phyloP scores from a whole-genome alignment of 2,113 vertebrate genomes.

The Podarcis muralis region DNA sequence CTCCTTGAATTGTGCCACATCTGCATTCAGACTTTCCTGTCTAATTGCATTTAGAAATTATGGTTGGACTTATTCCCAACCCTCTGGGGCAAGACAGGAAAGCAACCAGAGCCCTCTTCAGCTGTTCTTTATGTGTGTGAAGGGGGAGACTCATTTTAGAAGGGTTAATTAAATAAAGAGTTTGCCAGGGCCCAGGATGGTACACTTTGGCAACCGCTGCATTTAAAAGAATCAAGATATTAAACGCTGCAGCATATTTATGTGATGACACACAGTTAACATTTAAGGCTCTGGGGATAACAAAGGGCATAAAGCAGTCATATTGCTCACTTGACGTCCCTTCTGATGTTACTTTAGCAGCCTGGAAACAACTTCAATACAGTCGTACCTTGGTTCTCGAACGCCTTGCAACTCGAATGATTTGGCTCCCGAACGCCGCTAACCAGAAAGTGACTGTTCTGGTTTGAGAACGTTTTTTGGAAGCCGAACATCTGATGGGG shows the following conservation, averaged over 20 bases:
- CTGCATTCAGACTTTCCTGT: background rate
- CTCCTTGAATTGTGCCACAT: background rate
- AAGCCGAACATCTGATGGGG: too few relatives aligned
- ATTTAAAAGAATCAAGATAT: background rate
- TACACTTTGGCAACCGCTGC: background rate
- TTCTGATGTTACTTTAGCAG: background rate
- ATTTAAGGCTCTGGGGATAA: background rate
- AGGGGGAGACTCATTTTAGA: too few relatives aligned
- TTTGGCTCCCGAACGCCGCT: too few relatives aligned
- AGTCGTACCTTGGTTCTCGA: too few relatives aligned
- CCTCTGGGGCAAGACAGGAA: background rate
- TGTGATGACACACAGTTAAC: background rate
- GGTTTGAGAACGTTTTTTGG: too few relatives aligned
- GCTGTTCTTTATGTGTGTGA: too few relatives aligned
- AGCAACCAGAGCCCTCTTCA: too few relatives aligned
- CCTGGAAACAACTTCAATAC: background rate
- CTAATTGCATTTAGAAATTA: background rate
- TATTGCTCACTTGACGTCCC: background rate
- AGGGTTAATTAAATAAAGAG: background rate
- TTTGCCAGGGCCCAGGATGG: background rate
- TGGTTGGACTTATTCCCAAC: background rate
- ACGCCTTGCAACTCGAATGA: too few relatives aligned
- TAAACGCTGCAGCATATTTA: background rate
- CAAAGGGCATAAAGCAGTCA: background rate
- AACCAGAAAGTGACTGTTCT: too few relatives aligned